Evolutionary conservation across 2,888 invertebrate genomes (phyloP).

Genomic region (Xestia xanthographa): DNA sequence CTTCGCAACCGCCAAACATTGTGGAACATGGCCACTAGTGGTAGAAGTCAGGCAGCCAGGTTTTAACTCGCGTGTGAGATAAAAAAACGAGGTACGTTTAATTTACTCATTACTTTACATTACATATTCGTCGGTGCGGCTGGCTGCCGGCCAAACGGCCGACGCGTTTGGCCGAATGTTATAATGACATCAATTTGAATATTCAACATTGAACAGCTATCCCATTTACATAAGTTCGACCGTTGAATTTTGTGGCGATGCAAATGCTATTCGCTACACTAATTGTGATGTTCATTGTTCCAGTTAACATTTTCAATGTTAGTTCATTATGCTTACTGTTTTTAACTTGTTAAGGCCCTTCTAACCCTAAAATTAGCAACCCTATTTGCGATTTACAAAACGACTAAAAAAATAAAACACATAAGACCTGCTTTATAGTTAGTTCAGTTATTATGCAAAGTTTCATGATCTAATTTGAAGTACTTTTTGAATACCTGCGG

Average conservation of each 20-base stretch:
- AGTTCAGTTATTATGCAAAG: no score
- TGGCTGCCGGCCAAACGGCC: slow-evolving; percentile 88
- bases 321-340: slow-evolving; percentile 58
- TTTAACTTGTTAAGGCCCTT: slow-evolving; percentile 51
- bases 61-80: slow-evolving; percentile 80
- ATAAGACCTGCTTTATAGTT: no score
- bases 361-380: no score
- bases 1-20: slow-evolving; percentile 65
- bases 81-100: slow-evolving; percentile 80
- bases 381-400: no score
- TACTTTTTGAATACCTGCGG: no score
- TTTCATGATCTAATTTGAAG: no score
- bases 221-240: slow-evolving; percentile 90
- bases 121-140: slow-evolving; percentile 82
- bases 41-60: slow-evolving; percentile 63
- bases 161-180: slow-evolving; percentile 87
- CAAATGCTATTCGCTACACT: slow-evolving; percentile 86
- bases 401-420: no score
- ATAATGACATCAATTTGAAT: slow-evolving; percentile 91
- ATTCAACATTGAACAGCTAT: slow-evolving; percentile 90
- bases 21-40: slow-evolving; percentile 69
- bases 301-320: slow-evolving; percentile 73
- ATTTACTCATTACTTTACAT: slow-evolving; percentile 89
- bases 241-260: slow-evolving; percentile 89
- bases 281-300: slow-evolving; percentile 86